phyloP scores from a whole-genome alignment of 2,888 invertebrate species.

The Ypsolopha scabrella region DNA sequence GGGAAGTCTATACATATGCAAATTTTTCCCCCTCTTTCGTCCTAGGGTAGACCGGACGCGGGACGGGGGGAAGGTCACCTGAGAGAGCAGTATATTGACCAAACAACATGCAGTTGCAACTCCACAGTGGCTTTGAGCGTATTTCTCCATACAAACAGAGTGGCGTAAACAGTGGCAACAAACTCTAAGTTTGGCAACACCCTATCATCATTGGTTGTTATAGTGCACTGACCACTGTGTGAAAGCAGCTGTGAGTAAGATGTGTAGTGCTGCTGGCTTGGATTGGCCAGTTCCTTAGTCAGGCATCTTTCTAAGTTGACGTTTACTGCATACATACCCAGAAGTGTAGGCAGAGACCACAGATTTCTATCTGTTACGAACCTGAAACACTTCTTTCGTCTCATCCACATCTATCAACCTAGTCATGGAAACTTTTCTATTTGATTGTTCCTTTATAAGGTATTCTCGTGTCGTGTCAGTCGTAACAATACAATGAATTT shows the following conservation, averaged over 20 bases:
- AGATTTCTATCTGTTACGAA: no score
- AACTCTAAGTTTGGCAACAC: slow-evolving; percentile 1
- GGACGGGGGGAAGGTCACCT: background rate
- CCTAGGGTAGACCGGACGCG: background rate
- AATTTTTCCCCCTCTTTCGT: background rate
- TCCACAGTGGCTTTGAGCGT: background rate
- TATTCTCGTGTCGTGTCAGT: no score
- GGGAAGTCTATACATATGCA: background rate
- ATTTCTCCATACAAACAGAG: background rate
- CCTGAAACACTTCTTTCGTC: no score
- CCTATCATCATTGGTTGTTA: background rate
- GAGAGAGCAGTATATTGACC: background rate
- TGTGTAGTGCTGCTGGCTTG: background rate
- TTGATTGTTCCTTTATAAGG: no score
- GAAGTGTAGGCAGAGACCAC: no score
- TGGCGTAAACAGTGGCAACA: background rate
- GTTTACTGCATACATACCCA: no score
- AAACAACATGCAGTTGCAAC: background rate
- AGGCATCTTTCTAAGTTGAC: background rate
- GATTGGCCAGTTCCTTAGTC: background rate
- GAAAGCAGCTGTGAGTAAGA: background rate
- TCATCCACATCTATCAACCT: no score
- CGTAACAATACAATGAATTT: no score
- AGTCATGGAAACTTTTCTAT: no score
- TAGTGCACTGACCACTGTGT: slow-evolving; percentile 3